These are phyloP conservation scores for Zaprionus lineosus DNA, from an alignment of 2,888 invertebrate genomes.

Conservation along the genomic window DNA sequence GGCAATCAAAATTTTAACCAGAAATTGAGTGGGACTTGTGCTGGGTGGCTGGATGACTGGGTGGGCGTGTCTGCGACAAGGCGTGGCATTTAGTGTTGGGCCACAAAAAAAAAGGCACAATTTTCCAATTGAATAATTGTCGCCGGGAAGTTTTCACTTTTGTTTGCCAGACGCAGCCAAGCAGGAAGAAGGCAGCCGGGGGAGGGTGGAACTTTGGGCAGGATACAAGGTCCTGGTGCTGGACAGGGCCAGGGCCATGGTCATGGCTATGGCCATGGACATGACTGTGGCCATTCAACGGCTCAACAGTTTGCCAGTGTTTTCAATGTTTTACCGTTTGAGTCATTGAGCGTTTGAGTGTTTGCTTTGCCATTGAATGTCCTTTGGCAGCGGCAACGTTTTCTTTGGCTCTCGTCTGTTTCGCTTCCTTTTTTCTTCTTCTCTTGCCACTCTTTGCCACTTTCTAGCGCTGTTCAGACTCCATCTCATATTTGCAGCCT, in stretches of 20 bases:
- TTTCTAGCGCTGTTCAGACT: conserved; percentile 6
- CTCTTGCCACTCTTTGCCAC: not conserved
- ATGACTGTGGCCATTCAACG: conserved; percentile 61
- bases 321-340: conserved; percentile 47
- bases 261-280: not conserved
- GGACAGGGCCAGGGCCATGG: conserved; percentile 2
- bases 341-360: conserved; percentile 36
- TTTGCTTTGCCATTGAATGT: conserved; percentile 53
- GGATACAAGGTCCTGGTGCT: too few relatives aligned
- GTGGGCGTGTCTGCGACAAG: conserved; percentile 24
- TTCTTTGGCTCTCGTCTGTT: conserved; percentile 4
- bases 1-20: conserved; percentile 39
- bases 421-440: not conserved
- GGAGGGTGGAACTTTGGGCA: conserved; percentile 9
- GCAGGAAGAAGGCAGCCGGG: conserved; percentile 20
- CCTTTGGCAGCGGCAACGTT: conserved; percentile 33
- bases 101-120: conserved; percentile 54
- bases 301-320: conserved; percentile 74
- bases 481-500: too few relatives aligned
- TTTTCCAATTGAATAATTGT: conserved; percentile 80
- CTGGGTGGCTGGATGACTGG: conserved; percentile 12
- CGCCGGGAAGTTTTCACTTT: conserved; percentile 72
- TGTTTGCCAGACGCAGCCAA: conserved; percentile 50
- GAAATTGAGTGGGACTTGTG: too few relatives aligned
- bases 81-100: conserved; percentile 41